phyloP scores from a whole-genome alignment of 2,797 vertebrate genomes.

The Gallinago stenura region DNA sequence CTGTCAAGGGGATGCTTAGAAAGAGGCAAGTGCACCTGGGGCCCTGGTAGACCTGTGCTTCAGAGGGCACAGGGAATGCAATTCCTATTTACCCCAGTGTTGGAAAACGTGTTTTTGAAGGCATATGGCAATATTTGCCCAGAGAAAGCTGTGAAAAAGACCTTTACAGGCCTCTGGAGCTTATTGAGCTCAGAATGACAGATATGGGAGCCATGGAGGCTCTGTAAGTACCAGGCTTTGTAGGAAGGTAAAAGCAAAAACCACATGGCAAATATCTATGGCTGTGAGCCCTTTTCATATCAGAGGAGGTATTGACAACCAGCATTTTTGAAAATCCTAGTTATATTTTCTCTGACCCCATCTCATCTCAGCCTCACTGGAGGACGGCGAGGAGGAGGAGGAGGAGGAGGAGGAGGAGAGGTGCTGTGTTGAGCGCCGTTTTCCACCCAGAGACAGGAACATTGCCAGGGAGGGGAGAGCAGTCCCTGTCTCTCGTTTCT shows the following conservation, averaged over 20 bases:
- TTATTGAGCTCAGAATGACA: neutral
- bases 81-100: neutral
- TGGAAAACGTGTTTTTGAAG: neutral
- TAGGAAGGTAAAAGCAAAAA: neutral
- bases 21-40: neutral
- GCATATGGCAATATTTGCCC: neutral
- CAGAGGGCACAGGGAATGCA: accelerated
- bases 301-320: neutral
- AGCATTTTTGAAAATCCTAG: neutral
- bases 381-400: neutral
- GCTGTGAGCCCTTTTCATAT: neutral
- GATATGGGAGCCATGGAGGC: neutral
- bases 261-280: neutral
- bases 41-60: neutral
- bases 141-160: neutral
- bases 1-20: neutral
- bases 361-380: neutral
- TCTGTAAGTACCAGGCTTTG: neutral
- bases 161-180: neutral
- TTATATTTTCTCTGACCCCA: neutral
- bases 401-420: neutral
- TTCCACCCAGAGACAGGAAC: neutral
- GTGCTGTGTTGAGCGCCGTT: neutral
- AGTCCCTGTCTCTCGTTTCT: neutral
- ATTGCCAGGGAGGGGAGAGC: neutral